Percentiles rank a stretch among this genome's conserved stretches.
Conservation (phyloP, 2,888 invertebrate genomes). For the Polydrusus pterygomalis region DNA sequence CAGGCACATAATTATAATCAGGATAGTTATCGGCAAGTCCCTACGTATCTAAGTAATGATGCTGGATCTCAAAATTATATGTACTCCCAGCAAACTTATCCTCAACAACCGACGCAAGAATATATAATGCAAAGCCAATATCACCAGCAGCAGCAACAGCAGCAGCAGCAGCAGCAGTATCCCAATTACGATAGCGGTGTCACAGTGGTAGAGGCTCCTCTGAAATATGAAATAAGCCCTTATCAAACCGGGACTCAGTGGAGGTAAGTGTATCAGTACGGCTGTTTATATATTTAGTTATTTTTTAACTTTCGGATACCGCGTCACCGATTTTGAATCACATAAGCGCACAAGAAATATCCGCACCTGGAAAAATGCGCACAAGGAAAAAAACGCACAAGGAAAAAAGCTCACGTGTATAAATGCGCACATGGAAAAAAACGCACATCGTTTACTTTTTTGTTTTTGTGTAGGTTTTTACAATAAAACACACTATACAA, state of each 20-base stretch:
- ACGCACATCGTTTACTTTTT: too few relatives aligned
- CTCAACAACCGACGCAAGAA: conserved; percentile 32
- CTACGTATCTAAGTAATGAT: background rate
- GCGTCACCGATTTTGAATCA: too few relatives aligned
- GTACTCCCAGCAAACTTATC: conserved; percentile 35
- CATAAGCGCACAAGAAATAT: too few relatives aligned
- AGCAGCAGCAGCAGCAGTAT: conserved; percentile 36
- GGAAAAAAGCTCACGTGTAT: too few relatives aligned
- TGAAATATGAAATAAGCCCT: conserved; percentile 31
- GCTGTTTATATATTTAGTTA: too few relatives aligned
- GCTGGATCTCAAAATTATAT: conserved; percentile 35
- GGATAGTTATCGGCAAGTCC: conserved; percentile 17
- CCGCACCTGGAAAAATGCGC: too few relatives aligned
- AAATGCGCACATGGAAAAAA: too few relatives aligned
- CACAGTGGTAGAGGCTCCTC: conserved; percentile 36
- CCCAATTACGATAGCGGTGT: conserved; percentile 19
- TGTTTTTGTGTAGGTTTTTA: too few relatives aligned
- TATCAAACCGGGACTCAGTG: conserved; percentile 22
- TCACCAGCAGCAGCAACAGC: conserved; percentile 24
- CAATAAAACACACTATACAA: too few relatives aligned
- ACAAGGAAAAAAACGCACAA: too few relatives aligned
- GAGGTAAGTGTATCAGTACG: too few relatives aligned
- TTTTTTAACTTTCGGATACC: too few relatives aligned
- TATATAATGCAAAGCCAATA: conserved; percentile 27
- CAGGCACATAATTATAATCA: conserved; percentile 8